Percentiles rank a stretch among this genome's conserved stretches.
Evolutionary conservation across 2,888 invertebrate genomes (phyloP).

Genomic region (Caenorhabditis japonica): DNA sequence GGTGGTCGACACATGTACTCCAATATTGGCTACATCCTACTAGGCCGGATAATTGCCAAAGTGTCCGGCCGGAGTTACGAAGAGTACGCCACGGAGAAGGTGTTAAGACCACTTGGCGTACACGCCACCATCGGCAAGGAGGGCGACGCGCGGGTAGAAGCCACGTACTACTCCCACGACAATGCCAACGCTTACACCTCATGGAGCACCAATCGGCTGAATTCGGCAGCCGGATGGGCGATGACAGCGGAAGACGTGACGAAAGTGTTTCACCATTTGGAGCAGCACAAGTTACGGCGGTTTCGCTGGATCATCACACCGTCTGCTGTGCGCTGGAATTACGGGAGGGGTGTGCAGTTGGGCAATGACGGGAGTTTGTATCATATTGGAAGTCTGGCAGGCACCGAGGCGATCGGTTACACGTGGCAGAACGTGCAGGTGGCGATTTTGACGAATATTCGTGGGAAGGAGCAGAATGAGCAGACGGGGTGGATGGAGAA

Average conservation of each 20-base stretch:
- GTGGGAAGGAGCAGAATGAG: conserved; percentile 59
- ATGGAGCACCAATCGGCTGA: conserved; percentile 62
- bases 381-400: conserved; percentile 65
- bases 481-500: conserved; percentile 63
- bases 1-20: conserved; percentile 61
- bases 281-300: conserved; percentile 32
- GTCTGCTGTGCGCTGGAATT: conserved; percentile 49
- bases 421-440: conserved; percentile 55
- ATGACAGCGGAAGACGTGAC: conserved; percentile 58
- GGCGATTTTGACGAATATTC: conserved; percentile 54
- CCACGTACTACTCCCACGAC: conserved; percentile 67
- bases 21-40: conserved; percentile 65
- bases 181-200: conserved; percentile 69
- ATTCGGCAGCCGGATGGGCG: conserved; percentile 69
- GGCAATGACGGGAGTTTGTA: conserved; percentile 59
- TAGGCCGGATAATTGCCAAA: conserved; percentile 62
- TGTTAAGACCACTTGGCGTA: conserved; percentile 55
- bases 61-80: conserved; percentile 60
- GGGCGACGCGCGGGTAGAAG: conserved; percentile 30
- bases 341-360: conserved; percentile 65
- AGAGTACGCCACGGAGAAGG: conserved; percentile 42
- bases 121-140: conserved; percentile 57
- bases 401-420: conserved; percentile 58
- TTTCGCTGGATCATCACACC: conserved; percentile 52
- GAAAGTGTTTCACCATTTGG: conserved; percentile 50